Percentiles rank a stretch among this genome's conserved stretches.
Evolutionary conservation across 2,113 vertebrate species (phyloP).

Genomic region (Thunnus thynnus): DNA sequence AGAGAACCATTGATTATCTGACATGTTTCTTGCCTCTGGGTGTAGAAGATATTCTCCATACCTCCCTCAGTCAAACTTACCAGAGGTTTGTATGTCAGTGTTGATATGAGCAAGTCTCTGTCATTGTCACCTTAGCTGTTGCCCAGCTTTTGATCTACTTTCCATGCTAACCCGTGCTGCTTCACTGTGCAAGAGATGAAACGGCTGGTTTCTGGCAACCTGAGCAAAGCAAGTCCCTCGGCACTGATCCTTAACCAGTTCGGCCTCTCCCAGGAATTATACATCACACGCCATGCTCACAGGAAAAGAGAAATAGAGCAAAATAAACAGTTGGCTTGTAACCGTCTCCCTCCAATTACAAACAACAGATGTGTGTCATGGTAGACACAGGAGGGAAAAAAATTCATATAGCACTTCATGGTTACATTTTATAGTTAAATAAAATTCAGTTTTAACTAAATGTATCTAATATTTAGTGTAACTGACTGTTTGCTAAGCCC

Average conservation of each 20-base stretch:
- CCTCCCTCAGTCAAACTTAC: constrained; percentile 37
- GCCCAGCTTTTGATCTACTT: constrained; percentile 75
- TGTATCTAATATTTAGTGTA: background rate
- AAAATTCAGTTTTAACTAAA: constrained; percentile 19
- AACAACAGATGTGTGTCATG: constrained; percentile 59
- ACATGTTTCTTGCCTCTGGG: constrained; percentile 17
- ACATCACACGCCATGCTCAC: constrained; percentile 71
- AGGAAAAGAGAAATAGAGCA: constrained; percentile 54
- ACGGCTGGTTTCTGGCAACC: constrained; percentile 75
- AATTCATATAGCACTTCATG: background rate
- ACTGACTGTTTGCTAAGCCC: background rate
- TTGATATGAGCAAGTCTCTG: constrained; percentile 56
- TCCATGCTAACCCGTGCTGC: constrained; percentile 56
- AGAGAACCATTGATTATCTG: constrained; percentile 43
- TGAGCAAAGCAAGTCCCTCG: constrained; percentile 74
- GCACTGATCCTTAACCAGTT: constrained; percentile 71
- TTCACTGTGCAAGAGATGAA: constrained; percentile 77
- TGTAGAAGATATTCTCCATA: constrained; percentile 43
- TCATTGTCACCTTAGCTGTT: constrained; percentile 74
- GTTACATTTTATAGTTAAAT: constrained; percentile 28
- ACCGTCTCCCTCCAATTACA: constrained; percentile 61
- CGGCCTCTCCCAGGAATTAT: constrained; percentile 69
- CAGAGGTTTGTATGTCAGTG: constrained; percentile 45
- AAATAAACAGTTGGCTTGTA: constrained; percentile 70
- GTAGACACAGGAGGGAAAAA: background rate